Evolutionary conservation across 2,113 vertebrate genomes (phyloP), one percentile per base, ranked within the genome.

Genomic region (Setophaga coronata): DNA sequence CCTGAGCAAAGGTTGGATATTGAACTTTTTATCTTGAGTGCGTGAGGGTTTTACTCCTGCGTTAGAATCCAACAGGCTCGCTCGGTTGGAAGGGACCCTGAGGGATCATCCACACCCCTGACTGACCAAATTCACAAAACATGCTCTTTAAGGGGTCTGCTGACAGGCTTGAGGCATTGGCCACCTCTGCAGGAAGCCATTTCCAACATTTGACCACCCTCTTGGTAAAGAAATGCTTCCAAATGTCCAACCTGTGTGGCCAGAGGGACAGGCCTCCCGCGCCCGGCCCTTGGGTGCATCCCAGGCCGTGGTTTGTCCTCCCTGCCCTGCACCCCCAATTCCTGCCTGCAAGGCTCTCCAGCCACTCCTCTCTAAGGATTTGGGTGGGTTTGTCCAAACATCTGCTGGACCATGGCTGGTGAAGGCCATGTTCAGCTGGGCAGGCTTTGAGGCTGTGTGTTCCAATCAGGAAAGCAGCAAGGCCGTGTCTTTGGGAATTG

Each of bases 381-480:
- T 45, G 64, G 47, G 40, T 24, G 64, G 38, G 5, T 87, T 47
- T 61, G 56, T 18, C 10, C 73, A 38, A 56, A 42, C 7, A 31
- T 36, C 34, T 64, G 62, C 45, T 33, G 62, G 9, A 2, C 14
- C 33, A 0, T 6, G 54, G 57, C 85, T 48, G 61, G 23, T 60
- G 45, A 50, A 65, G 33, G 56, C 11, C 72, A 6, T 0, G 0
- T 43, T 71, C 18, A 50, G 11, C 31, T 4, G 28, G 36, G 17
- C 20, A 15, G 42, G 28, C 13, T 33, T 26, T 12, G 28, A 12
- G 48, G 72, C 7, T 0, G 0, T 1, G 18, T 2, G 0, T n/a
- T 62, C 21, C 77, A 0, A 0, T 20, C 2, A 33, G 62, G 47
- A 45, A 58, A 67, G n/a, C 67, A 21, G 38, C 14, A 12, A 33